Conservation (phyloP, 2,888 invertebrate species). For the Callosobruchus maculatus region DNA sequence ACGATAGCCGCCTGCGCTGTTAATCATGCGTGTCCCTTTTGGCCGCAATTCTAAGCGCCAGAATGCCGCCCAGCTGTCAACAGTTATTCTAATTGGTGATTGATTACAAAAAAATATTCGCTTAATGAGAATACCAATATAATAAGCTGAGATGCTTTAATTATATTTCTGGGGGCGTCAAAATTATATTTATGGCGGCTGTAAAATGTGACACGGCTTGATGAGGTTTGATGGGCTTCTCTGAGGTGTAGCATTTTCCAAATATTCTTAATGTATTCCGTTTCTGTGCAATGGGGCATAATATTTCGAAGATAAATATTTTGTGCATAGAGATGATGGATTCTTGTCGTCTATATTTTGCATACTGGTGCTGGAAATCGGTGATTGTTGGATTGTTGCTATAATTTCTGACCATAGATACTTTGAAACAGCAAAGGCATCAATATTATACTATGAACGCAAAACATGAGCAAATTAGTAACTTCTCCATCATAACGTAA, state of each 20-base stretch:
- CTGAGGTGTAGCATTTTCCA: background rate
- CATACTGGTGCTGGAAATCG: too few species aligned
- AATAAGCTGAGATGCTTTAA: background rate
- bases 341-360: too few species aligned
- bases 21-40: slow-evolving; percentile 8
- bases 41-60: background rate
- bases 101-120: slow-evolving; percentile 9
- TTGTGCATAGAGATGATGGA: too few species aligned
- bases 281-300: background rate
- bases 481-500: too few species aligned
- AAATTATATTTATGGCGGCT: background rate
- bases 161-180: background rate
- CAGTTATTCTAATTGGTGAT: slow-evolving; percentile 22
- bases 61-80: slow-evolving; percentile 11
- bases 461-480: too few species aligned
- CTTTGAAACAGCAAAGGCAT: too few species aligned
- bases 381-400: too few species aligned
- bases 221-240: background rate
- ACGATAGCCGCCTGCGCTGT: slow-evolving; percentile 4
- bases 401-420: too few species aligned
- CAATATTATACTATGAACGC: too few species aligned
- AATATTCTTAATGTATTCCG: background rate
- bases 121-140: background rate
- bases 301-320: too few species aligned
- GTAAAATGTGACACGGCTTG: background rate